phyloP scores from a whole-genome alignment of 2,888 invertebrate genomes.

The Latrodectus elegans region DNA sequence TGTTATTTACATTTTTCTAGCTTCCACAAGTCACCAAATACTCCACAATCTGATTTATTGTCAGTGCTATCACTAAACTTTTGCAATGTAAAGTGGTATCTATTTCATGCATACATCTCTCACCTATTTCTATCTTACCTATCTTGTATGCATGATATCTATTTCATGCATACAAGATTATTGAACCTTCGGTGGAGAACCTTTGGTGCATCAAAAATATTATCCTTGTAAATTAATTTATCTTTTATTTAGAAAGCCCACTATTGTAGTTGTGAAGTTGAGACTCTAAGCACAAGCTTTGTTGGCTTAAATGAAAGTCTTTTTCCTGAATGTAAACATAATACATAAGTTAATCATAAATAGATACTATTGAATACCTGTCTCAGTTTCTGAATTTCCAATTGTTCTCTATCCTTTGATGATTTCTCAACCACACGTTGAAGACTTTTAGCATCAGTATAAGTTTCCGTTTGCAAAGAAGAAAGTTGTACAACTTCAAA shows the following conservation, averaged over 20 bases:
- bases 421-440: constrained; percentile 52
- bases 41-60: no score
- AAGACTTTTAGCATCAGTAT: constrained; percentile 51
- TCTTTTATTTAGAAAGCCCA: not conserved
- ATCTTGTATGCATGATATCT: no score
- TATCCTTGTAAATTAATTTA: not conserved
- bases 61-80: no score
- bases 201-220: not conserved
- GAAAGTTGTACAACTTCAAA: constrained; percentile 60
- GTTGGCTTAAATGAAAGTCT: not conserved
- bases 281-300: not conserved
- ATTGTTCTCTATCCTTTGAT: constrained; percentile 26
- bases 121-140: no score
- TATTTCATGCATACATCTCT: no score
- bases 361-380: constrained; percentile 28
- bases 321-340: not conserved
- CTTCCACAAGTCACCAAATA: no score
- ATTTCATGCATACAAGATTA: no score
- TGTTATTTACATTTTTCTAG: no score
- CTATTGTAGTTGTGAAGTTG: no score
- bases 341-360: not conserved
- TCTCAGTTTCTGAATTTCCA: constrained; percentile 60
- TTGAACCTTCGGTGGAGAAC: not conserved
- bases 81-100: no score
- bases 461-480: constrained; percentile 41